phyloP scores from a whole-genome alignment of 2,113 vertebrate genomes.

The Dunckerocampus dactyliophorus region DNA sequence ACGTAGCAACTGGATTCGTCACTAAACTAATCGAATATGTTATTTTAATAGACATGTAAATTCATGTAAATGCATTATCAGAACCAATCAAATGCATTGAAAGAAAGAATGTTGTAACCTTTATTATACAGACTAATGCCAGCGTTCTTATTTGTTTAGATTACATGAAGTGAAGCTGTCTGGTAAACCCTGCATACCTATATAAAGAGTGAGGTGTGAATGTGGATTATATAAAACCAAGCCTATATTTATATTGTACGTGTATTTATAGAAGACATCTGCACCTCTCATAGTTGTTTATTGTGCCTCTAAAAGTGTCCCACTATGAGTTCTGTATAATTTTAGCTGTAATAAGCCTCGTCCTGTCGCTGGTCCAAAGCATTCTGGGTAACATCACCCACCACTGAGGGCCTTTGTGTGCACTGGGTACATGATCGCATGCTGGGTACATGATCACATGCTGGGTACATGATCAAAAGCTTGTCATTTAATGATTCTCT shows the following conservation, averaged over 20 bases:
- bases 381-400: conserved; percentile 39
- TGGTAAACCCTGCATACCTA: too few relatives aligned
- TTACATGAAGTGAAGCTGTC: too few relatives aligned
- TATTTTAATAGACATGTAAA: too few relatives aligned
- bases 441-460: conserved; percentile 14
- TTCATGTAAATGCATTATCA: too few relatives aligned
- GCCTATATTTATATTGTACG: conserved; percentile 13
- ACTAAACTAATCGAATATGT: too few relatives aligned
- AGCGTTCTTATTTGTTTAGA: too few relatives aligned
- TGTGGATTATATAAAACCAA: too few relatives aligned
- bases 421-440: conserved; percentile 8
- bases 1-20: too few relatives aligned
- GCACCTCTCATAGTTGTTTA: conserved; percentile 25
- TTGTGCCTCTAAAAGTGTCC: conserved; percentile 37
- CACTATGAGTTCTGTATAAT: conserved; percentile 41
- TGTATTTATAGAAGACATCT: conserved; percentile 5
- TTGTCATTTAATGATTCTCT: neutral
- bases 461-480: neutral
- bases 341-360: conserved; percentile 30
- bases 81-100: too few relatives aligned
- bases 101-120: too few relatives aligned
- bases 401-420: conserved; percentile 13
- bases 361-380: conserved; percentile 31
- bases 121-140: too few relatives aligned
- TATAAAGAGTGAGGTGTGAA: too few relatives aligned